Evolutionary conservation across 2,797 vertebrate species (phyloP), one percentile per base, ranked within the genome.

Genomic region (Euphonia xanthogaster): DNA sequence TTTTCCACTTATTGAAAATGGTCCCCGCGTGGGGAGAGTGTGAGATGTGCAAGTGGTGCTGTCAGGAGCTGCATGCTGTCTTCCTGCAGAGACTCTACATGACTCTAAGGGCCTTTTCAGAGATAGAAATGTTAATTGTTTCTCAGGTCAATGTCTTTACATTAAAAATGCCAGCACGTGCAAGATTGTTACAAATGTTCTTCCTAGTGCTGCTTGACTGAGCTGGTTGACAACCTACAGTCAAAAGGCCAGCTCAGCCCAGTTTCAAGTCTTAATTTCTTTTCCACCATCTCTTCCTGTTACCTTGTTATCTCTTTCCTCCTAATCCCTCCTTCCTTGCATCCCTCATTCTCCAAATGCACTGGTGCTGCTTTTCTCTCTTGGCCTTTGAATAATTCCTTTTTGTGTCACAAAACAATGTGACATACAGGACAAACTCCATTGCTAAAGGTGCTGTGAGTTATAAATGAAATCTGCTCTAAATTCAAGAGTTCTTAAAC

Each of bases 41-140:
- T 3, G 0, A 86, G 53, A 42, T 80, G 47, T 79, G 40, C 54
- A 80, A 3, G 37, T 53, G 14, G 31, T 48, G n/a, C 35, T 24
- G 31, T 61, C 10, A 9, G 70, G 54, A 74, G 7, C 45, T 77
- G 1, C 33, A 4, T 28, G 27, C 8, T 53, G 23, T 62, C 70
- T 68, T 75, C 14, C 68, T 93, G 61, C 30, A 83, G 40, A 74
- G 65, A 54, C 25, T 67, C 24, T 77, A 74, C 91, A 55, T 68
- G 18, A 50, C 19, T 86, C 24, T 53, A 33, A 63, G 30, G 48
- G 30, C 37, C 55, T 68, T 75, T 68, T 75, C 47, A 65, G 66
- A 93, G 71, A 44, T 37, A 51, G 12, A 55, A 65, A 88, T 65
- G 53, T 63, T 88, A 88, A 73, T 88, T 84, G 82, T 44, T 78